Base-by-base conservation (phyloP, 2,797 vertebrate genomes). In the Sebastes reedi region DNA sequence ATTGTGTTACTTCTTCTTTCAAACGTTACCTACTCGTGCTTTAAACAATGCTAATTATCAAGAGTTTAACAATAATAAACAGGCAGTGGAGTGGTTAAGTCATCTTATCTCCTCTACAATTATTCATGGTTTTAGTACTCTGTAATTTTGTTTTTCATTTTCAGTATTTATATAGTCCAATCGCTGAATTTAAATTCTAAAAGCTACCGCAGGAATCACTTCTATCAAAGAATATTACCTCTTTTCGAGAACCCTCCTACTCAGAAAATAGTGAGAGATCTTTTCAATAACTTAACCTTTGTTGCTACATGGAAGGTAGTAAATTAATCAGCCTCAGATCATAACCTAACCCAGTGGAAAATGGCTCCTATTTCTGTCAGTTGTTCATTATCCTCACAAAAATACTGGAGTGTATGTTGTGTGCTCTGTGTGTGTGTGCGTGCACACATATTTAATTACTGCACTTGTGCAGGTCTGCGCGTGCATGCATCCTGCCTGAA, bases 361-460 rank as follows among this genome's bases (percentile, higher is more conserved):
- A 78, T 16, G 1, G 4, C 39, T 65, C 9, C 10, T 30, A 30
- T 77, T 36, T 56, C 12, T 39, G 32, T 29, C 52, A 46, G 3
- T 50, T 60, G 16, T 50, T 68, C 18, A 55, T 59, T 76, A 68
- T 54, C 14, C 10, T 42, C 77, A 42, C 16, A 34, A 42, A 82
- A 50, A 65, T 18, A 52, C 18, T 27, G 11, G 24, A 39, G 59
- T 27, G 25, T 73, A 32, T 60, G 46, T 7, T 77, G 59, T 71
- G 18, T 66, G 2, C 22, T 61, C 11, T 72, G 24, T 60, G 62
- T 71, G 71, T 74, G 42, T 52, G 27, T 20, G 46, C 8, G 18
- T 20, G 18, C 46, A 50, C 32, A 79, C 22, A 42, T 27, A 25
- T 79, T 68, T 82, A 76, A 83, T 86, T 75, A 80, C 34, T 77